These are phyloP conservation scores for Plebejus anna DNA, from an alignment of 2,888 invertebrate genomes.

Conservation along the genomic window DNA sequence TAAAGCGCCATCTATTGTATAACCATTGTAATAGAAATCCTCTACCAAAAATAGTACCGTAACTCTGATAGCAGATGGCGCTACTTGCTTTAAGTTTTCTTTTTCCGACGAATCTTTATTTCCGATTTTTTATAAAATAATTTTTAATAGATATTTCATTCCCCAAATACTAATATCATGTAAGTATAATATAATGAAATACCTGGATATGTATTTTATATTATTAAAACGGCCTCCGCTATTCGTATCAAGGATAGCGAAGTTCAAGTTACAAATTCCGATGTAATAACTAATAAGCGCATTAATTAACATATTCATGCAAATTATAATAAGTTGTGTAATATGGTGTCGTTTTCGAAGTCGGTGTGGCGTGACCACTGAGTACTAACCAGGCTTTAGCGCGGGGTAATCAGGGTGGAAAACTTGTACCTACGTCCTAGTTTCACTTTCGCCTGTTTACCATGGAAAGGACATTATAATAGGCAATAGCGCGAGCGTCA, in stretches of 20 bases:
- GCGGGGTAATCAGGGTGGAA: constrained; percentile 21
- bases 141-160: neutral
- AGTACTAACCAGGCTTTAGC: neutral
- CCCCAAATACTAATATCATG: neutral
- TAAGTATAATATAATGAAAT: too few species aligned
- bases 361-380: constrained; percentile 13
- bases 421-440: neutral
- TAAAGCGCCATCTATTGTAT: neutral
- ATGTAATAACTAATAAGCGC: neutral
- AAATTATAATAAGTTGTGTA: constrained; percentile 7
- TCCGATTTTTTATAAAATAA: neutral
- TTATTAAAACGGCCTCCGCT: neutral
- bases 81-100: neutral
- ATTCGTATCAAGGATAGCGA: constrained; percentile 9
- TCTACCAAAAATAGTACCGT: neutral
- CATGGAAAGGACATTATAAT: neutral
- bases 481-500: neutral
- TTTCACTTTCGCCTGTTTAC: constrained; percentile 19
- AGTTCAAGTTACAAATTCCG: constrained; percentile 6
- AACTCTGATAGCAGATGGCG: neutral
- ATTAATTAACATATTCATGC: constrained; percentile 11
- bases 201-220: too few species aligned
- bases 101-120: neutral
- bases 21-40: neutral
- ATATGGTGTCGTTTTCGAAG: constrained; percentile 16